Base-by-base conservation (phyloP, 2,888 invertebrate species). In the Microplitis deprimator region DNA sequence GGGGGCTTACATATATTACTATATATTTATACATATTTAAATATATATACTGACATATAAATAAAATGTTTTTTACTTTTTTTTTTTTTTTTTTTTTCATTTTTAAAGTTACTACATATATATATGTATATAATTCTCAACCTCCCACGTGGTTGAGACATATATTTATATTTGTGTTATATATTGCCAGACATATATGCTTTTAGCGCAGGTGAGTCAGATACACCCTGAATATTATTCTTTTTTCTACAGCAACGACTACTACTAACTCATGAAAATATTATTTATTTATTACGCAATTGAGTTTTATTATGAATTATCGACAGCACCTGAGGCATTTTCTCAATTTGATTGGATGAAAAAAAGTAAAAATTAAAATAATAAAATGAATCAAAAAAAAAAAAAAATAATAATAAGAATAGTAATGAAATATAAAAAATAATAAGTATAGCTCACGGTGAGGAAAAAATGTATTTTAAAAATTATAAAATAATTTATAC, bases 201-300 rank as follows among this genome's bases (percentile, higher is more conserved):
- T 40, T 65, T 13, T 60, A 60, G 60, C 59, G 68, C 77, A 76
- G 71, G 76, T 76, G 76, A 76, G 67, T 70, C 75, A 75, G 75
- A 62, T 75, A 68, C 68, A 69, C 65, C 65, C 64, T 70, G 62
- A 50, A 70, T 69, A 64, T 6, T 59, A 13, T 72, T 73, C 65
- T 76, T 73, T 70, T 77, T 68, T 75, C 75, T 75, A 50, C 50
- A 50, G 10, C 50, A 13, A 50, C 50, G 8, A 79, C 73, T 79
- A 79, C 71, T 70, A 64, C 73, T 77, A 79, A 76, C 77, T 78
- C 77, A 73, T 75, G 64, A 64, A 76, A 70, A 71, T 70, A 76
- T 76, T 70, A 76, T 70, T 70, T 60, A 76, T 76, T 76, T 65
- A 76, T 70, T 59, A 41, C n/a, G 67, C 70, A 76, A 76, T 65